Evolutionary conservation across 1,140 invertebrate genomes (phyloP).

Genomic region (silkworm (Bombyx mori)): DNA sequence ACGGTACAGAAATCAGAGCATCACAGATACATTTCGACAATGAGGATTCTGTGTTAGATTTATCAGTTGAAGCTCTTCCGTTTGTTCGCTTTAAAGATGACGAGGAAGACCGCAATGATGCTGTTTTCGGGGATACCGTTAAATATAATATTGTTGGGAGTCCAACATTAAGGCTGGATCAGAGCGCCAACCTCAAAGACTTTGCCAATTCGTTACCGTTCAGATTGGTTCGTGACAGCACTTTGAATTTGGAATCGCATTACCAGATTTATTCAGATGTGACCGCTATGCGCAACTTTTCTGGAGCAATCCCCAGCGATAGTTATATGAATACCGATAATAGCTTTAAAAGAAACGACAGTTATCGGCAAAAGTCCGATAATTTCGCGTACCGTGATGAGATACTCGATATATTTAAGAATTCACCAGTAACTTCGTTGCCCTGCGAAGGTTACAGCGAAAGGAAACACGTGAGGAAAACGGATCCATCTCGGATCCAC

Average conservation of each 20-base stretch:
- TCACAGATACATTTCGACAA: conserved; percentile 65
- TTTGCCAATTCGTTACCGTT: conserved; percentile 51
- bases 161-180: conserved; percentile 33
- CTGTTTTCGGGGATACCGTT: conserved; percentile 24
- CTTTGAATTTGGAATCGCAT: conserved; percentile 48
- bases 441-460: conserved; percentile 44
- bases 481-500: conserved; percentile 43
- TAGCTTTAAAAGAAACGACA: conserved; percentile 27
- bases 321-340: conserved; percentile 32
- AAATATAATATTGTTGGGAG: conserved; percentile 46
- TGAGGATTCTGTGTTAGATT: conserved; percentile 46
- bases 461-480: conserved; percentile 48
- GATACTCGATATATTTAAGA: conserved; percentile 61
- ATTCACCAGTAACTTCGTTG: conserved; percentile 45
- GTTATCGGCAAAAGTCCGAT: conserved; percentile 25
- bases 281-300: no score
- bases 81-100: conserved; percentile 42
- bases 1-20: conserved; percentile 56
- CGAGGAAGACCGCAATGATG: conserved; percentile 13
- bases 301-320: conserved; percentile 22
- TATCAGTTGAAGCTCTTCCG: conserved; percentile 48
- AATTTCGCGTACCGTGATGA: conserved; percentile 42
- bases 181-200: conserved; percentile 35
- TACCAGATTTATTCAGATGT: conserved; percentile 50
- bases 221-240: conserved; percentile 47